Evolutionary conservation across 2,113 vertebrate species (phyloP), one percentile per base, ranked within the genome.

Genomic region (Malurus elegans): DNA sequence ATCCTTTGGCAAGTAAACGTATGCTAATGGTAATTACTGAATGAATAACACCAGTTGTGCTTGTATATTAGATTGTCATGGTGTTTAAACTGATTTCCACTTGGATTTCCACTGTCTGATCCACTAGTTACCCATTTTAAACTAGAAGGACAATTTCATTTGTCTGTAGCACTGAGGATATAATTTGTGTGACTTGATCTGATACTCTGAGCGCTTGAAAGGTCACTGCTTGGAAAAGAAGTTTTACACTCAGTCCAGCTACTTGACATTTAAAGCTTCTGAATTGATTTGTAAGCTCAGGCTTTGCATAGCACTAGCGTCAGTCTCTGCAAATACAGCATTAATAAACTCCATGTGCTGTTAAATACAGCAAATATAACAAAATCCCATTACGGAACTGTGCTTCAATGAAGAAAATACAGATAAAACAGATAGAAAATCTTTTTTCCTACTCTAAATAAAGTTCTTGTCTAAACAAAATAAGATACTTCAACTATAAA

Each of bases 241-340:
- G 40, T 80, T 94, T 96, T 45, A 67, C 38, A 74, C 12, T 90
- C 3, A 4, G 9, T 89, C 51, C 80, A 86, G 60, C 60, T 19
- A 26, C 60, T 88, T 97, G 92, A 95, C 64, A 84, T 94, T 94
- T 96, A 86, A 83, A 92, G 64, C 65, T 92, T 67, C 80, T 95
- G 51, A 92, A 90, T 25, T 53, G 40, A 66, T 80, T 72, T 82
- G 34, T 95, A 79, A 71, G 51, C 56, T 93, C 32, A 71, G 76
- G 61, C 58, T 61, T 86, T 90, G 73, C 40, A 36, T 25, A 40
- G 75, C 51, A 60, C 21, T 57, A 23, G 24, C 48, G 38, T 54
- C 73, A 83, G 51, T 58, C n/a, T 86, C 67, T 86, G 32, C 65
- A 83, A 87, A 71, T 72, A 60, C 51, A 64, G 28, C 40, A 61